Evolutionary conservation across 2,797 vertebrate genomes (phyloP), one percentile per base, ranked within the genome.

Genomic region (Tragelaphus oryx): DNA sequence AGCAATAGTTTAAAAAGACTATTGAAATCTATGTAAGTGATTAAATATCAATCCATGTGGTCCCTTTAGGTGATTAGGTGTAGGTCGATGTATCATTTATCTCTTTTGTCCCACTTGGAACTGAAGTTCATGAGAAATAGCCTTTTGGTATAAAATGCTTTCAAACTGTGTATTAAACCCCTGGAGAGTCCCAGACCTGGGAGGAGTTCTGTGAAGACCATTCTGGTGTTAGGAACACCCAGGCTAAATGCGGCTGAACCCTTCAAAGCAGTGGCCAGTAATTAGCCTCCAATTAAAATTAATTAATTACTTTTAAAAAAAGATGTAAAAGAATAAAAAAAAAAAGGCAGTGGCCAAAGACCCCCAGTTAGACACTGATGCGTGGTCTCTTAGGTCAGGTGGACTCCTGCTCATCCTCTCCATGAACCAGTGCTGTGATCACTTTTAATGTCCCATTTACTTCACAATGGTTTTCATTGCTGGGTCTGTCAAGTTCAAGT

Each of bases 51-150:
- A 20, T 68, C 44, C 41, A 0, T 28, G 20, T 26, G 20, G n/a
- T 48, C 76, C 74, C 89, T 84, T 20, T 18, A 17, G 48, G 65
- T 87, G 48, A 91, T 6, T 46, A 44, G 55, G 18, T 37, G 17
- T n/a, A 30, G 79, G 65, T 12, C 33, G 52, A 80, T 60, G 76
- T 74, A 33, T 62, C 46, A 26, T 76, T 94, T 87, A 68, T 93
- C 93, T 41, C 52, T 95, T 96, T 91, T 33, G 18, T 84, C 83
- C 54, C 65, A 30, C 41, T 91, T 6, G 30, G 50, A 86, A 71
- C 5, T n/a, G 37, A 79, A 62, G 41, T 44, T 26, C 9, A 16
- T 41, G 60, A 48, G 48, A 14, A 44, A 12, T 20, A 60, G 54
- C 24, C 41, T 89, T 50, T 60, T 24, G 16, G 46, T 83, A 14